Evolutionary conservation across 2,113 vertebrate species (phyloP).

Genomic region (Prunella fulvescens): DNA sequence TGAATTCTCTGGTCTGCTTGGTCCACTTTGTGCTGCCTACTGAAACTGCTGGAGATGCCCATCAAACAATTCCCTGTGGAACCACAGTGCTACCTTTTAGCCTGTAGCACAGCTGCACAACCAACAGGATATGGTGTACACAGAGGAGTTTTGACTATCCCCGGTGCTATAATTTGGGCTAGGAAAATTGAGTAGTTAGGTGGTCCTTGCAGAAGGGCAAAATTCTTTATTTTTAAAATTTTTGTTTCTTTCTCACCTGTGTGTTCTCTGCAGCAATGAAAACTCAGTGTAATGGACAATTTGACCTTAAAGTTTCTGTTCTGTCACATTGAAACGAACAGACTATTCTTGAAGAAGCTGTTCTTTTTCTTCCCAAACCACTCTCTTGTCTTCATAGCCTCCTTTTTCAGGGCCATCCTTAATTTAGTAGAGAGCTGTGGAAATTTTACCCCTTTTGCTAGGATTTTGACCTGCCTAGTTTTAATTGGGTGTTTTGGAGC

Average conservation of each 20-base stretch:
- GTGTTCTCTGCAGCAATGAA: not conserved
- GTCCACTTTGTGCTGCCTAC: not conserved
- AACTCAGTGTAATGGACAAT: not conserved
- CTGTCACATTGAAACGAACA: not conserved
- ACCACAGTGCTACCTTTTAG: not conserved
- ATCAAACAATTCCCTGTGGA: not conserved
- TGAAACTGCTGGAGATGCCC: not conserved
- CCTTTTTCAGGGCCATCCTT: not conserved
- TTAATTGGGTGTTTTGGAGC: not conserved
- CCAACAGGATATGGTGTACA: not conserved
- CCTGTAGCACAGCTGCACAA: not conserved
- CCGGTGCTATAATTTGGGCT: not conserved
- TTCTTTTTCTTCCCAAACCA: not conserved
- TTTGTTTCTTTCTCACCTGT: not conserved
- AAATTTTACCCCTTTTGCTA: not conserved
- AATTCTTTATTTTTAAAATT: not conserved
- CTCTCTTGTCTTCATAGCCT: not conserved
- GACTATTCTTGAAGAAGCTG: not conserved
- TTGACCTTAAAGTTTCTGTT: not conserved
- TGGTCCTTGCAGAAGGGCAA: not conserved
- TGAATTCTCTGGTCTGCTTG: not conserved
- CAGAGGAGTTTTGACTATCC: not conserved
- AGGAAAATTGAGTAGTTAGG: not conserved
- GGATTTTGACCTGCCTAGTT: not conserved
- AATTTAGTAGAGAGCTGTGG: not conserved